These are phyloP conservation scores for Amphipoea lucens DNA, from an alignment of 2,888 invertebrate genomes.

Conservation along the genomic window DNA sequence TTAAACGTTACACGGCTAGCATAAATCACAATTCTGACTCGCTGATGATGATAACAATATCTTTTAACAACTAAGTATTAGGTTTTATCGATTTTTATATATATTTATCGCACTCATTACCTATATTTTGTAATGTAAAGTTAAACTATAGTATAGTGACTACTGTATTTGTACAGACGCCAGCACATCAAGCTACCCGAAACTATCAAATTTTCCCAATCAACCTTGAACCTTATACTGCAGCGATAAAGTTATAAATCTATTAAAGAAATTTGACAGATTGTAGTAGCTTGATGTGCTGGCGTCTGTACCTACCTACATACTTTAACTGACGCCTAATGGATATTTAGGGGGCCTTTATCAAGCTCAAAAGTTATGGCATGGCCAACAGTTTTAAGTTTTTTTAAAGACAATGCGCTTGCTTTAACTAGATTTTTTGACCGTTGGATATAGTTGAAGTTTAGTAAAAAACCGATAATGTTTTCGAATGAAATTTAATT, in stretches of 20 bases:
- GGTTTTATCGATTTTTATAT: not conserved
- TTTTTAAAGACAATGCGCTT: not conserved
- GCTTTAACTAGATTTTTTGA: not conserved
- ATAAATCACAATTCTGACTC: slow-evolving; percentile 17
- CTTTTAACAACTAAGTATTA: not conserved
- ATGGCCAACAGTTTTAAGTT: not conserved
- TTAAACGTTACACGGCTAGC: too few species aligned
- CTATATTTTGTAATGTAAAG: not conserved
- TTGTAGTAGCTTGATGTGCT: too few species aligned
- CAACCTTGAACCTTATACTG: too few species aligned
- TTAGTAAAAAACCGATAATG: too few species aligned
- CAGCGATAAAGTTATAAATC: too few species aligned
- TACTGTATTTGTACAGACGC: not conserved
- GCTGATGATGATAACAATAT: slow-evolving; percentile 11
- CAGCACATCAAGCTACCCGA: too few species aligned
- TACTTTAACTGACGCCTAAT: not conserved
- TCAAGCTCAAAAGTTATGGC: not conserved
- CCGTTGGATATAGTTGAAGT: too few species aligned
- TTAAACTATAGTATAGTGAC: not conserved
- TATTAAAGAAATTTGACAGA: too few species aligned
- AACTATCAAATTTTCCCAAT: too few species aligned
- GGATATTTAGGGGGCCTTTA: not conserved
- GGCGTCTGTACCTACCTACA: not conserved
- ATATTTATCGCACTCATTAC: not conserved
- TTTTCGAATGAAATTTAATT: too few species aligned